Evolutionary conservation across 2,888 invertebrate genomes (phyloP).

Genomic region (Pterostichus madidus): DNA sequence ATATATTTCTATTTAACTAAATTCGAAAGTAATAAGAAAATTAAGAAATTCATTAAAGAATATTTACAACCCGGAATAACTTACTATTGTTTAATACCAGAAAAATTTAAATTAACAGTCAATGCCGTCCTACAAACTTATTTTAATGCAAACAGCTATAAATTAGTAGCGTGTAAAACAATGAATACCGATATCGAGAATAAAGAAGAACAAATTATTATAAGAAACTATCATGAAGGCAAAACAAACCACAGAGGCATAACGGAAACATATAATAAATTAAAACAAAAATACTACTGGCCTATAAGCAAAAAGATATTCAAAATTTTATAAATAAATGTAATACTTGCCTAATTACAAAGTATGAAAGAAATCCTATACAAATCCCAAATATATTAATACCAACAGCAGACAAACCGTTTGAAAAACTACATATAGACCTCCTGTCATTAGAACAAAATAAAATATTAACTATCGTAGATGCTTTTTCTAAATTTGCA

Average conservation of each 20-base stretch:
- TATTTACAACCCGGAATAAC: too few relatives aligned
- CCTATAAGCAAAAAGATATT: conserved; percentile 8
- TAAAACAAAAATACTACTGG: conserved; percentile 51
- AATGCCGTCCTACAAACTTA: background rate
- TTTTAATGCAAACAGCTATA: background rate
- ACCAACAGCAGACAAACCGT: conserved; percentile 69
- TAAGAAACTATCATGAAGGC: conserved; percentile 37
- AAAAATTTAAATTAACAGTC: background rate
- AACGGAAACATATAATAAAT: conserved; percentile 21
- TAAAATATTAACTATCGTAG: too few relatives aligned
- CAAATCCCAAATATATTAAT: conserved; percentile 67
- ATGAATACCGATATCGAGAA: conserved; percentile 24
- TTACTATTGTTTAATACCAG: too few relatives aligned
- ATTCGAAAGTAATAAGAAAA: too few relatives aligned
- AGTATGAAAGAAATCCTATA: conserved; percentile 67
- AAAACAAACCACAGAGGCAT: conserved; percentile 66
- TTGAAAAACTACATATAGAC: conserved; percentile 49
- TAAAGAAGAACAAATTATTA: conserved; percentile 34
- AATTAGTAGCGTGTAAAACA: background rate
- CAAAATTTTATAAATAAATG: too few relatives aligned
- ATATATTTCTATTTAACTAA: too few relatives aligned
- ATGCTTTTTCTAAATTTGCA: conserved; percentile 69
- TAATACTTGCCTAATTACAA: background rate
- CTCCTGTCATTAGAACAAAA: too few relatives aligned
- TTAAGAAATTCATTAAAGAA: too few relatives aligned